Percentiles rank a stretch among this genome's conserved stretches.
Conservation (phyloP, 1,140 invertebrate genomes). For the Coboldia fuscipes region DNA sequence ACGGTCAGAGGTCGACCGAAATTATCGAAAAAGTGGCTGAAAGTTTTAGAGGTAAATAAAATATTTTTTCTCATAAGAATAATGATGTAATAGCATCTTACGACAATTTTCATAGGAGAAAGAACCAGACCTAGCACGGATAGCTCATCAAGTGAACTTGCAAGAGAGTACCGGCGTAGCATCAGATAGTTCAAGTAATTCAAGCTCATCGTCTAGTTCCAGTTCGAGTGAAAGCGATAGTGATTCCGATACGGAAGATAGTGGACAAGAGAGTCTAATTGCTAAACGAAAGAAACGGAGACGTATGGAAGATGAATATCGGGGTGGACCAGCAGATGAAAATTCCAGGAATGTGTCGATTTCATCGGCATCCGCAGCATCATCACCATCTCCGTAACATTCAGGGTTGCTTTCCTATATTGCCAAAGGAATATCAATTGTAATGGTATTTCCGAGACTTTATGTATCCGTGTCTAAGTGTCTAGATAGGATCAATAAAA, state of each 20-base stretch:
- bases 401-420: no score
- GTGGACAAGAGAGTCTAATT: conserved; percentile 70
- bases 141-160: conserved; percentile 74
- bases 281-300: conserved; percentile 72
- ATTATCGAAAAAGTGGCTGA: conserved; percentile 70
- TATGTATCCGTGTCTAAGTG: no score
- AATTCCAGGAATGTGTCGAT: no score
- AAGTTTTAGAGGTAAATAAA: conserved; percentile 32
- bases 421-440: no score
- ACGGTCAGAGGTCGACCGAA: conserved; percentile 88
- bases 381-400: no score
- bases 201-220: conserved; percentile 51
- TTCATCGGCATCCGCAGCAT: no score
- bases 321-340: no score
- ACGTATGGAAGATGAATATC: conserved; percentile 21
- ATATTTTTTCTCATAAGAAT: neutral
- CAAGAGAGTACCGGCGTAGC: conserved; percentile 73
- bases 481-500: no score
- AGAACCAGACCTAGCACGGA: conserved; percentile 58
- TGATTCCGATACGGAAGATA: conserved; percentile 38
- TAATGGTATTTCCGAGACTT: no score
- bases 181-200: conserved; percentile 83
- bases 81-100: neutral
- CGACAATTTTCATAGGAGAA: conserved; percentile 39
- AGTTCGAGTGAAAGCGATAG: conserved; percentile 43